Evolutionary conservation across 1,140 invertebrate genomes (phyloP).

Genomic region (Diplogasteroides magnus): DNA sequence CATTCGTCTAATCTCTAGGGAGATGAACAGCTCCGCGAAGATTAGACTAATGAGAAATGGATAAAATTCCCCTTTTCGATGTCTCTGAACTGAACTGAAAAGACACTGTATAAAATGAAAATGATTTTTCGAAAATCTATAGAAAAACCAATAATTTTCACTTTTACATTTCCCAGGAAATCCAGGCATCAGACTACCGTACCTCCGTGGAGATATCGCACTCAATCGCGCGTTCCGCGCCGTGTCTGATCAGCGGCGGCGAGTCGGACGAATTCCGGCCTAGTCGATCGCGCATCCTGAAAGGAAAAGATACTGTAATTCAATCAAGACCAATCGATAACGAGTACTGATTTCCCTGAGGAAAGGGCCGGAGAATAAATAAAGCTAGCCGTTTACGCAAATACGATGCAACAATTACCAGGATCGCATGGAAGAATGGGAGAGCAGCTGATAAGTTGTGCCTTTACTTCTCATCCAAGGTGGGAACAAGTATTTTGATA

Average conservation of each 20-base stretch:
- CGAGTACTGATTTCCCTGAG: background rate
- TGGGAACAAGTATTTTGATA: background rate
- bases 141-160: background rate
- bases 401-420: too few species aligned
- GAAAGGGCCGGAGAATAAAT: background rate
- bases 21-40: too few species aligned
- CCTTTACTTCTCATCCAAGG: background rate
- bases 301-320: too few species aligned
- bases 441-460: too few species aligned
- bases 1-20: too few species aligned
- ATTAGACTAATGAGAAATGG: too few species aligned
- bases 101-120: background rate
- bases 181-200: too few species aligned
- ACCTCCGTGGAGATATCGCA: too few species aligned
- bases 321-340: background rate
- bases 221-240: background rate
- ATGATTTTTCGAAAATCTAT: background rate
- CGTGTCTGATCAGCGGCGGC: background rate
- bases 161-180: too few species aligned
- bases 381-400: too few species aligned
- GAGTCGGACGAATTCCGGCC: background rate
- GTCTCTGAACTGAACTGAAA: background rate
- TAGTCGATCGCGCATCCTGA: background rate
- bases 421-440: too few species aligned
- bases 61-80: background rate